Evolutionary conservation across 1,140 invertebrate genomes (phyloP), one percentile per base, ranked within the genome.

Genomic region (Orchesella cincta): DNA sequence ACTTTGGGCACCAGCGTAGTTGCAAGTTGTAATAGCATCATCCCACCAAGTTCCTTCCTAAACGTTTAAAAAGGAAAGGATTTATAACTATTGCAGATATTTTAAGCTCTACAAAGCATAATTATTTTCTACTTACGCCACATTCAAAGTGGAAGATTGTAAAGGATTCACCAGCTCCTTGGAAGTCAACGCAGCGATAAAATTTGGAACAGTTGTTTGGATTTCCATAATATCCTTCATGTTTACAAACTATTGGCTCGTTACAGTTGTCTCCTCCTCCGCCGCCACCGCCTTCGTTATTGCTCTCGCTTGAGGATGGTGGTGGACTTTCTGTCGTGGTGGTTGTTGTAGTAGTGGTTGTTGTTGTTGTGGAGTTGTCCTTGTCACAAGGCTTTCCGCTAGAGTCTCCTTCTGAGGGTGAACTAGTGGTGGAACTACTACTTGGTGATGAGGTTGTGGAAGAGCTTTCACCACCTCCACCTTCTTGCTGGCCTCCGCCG

Each of bases 211-310:
- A 93, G 52, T 89, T 85, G n/a, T 86, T 85, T 33, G 88, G 88
- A 85, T 92, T 84, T 5, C 89, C 88, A 83, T 89, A 91, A 81
- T 89, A 93, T 34, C 92, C 92, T 81, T 88, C 88, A 73, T 87
- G 76, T 14, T 84, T 82, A 82, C 89, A 90, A 14, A 84, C 80
- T 73, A 85, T 84, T 70, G 70, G 75, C 77, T 79, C 80, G 85
- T 29, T 34, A 57, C 71, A 2, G 75, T 77, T 71, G 62, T 77
- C 18, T 78, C 46, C 34, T 35, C 83, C 1, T 78, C 73, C 36
- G 83, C 35, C 29, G 31, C 31, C n/a, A 26, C 83, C 1, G 80
- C 83, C 36, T 79, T 36, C 74, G 76, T 54, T 77, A 39, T 77
- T 75, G 72, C 26, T 74, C 23, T 2, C 35, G 33, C 18, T n/a